Conservation (phyloP, 2,888 invertebrate genomes). For the Caenorhabditis afra region DNA sequence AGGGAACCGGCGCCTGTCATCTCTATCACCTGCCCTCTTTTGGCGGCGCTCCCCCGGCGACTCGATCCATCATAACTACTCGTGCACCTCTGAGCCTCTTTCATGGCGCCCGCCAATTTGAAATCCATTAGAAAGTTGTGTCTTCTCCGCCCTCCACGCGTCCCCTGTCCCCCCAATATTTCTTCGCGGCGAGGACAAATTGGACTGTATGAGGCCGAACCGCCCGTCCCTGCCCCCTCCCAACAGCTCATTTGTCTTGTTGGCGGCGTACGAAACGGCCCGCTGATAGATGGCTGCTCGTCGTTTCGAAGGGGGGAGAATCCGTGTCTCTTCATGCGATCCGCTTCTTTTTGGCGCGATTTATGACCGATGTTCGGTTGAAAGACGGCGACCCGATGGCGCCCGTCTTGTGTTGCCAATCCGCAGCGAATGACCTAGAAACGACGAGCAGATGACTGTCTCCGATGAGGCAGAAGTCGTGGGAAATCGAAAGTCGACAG, state of each 20-base stretch:
- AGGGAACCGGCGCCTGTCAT: not conserved
- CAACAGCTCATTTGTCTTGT: constrained; percentile 29
- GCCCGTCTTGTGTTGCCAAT: constrained; percentile 19
- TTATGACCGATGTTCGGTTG: constrained; percentile 29
- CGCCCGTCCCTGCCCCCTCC: not conserved
- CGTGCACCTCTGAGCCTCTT: no score
- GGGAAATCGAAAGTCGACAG: not conserved
- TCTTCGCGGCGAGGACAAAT: constrained; percentile 41
- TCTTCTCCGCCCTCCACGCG: constrained; percentile 24
- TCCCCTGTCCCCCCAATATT: constrained; percentile 26
- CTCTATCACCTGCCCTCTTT: constrained; percentile 34
- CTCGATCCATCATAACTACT: constrained; percentile 25
- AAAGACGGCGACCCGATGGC: constrained; percentile 26
- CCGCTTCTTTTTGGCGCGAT: constrained; percentile 28
- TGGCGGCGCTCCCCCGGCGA: constrained; percentile 5
- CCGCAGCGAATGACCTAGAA: constrained; percentile 29
- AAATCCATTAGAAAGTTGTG: constrained; percentile 1
- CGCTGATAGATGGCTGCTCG: constrained; percentile 26
- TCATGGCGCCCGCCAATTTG: not conserved
- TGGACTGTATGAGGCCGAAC: not conserved
- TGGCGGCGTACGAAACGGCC: constrained; percentile 9
- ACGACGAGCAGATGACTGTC: constrained; percentile 30
- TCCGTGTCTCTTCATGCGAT: constrained; percentile 14
- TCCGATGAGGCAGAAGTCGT: constrained; percentile 21
- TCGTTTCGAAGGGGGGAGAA: not conserved